Conservation (phyloP, 1,140 invertebrate genomes). For the Lysiphlebus fabarum region DNA sequence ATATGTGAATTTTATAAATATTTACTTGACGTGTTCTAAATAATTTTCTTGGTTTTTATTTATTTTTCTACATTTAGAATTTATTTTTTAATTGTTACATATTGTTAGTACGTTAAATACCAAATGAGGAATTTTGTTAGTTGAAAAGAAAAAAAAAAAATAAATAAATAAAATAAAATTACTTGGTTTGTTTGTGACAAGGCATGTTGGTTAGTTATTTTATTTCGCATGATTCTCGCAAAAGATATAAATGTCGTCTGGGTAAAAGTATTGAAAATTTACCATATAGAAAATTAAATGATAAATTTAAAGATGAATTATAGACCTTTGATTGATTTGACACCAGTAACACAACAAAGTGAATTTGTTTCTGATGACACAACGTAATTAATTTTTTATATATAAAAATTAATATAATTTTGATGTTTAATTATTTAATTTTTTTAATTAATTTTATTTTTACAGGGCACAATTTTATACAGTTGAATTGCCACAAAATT, state of each 20-base stretch:
- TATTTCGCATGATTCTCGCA: too few species aligned
- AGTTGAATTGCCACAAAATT: constrained; percentile 75
- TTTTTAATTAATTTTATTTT: constrained; percentile 32
- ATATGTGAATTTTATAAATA: too few species aligned
- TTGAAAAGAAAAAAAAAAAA: too few species aligned
- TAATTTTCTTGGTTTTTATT: neutral
- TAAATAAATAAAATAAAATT: too few species aligned
- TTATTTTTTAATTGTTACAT: neutral
- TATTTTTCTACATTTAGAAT: neutral
- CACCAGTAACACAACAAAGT: constrained; percentile 72
- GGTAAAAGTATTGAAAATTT: constrained; percentile 15
- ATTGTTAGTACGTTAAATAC: neutral
- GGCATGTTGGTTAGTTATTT: too few species aligned
- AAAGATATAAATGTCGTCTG: constrained; percentile 9
- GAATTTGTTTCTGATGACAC: constrained; percentile 78
- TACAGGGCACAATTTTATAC: constrained; percentile 75
- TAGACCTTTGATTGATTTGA: constrained; percentile 77
- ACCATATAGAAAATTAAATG: too few species aligned
- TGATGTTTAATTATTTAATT: too few species aligned
- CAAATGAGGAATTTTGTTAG: constrained; percentile 8
- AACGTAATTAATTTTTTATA: constrained; percentile 55
- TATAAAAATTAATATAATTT: too few species aligned
- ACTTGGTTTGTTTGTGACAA: too few species aligned
- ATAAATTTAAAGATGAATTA: too few species aligned
- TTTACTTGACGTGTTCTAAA: too few species aligned